Evolutionary conservation across 2,888 invertebrate species (phyloP), one percentile per base, ranked within the genome.

Genomic region (Mythimna ferrago): DNA sequence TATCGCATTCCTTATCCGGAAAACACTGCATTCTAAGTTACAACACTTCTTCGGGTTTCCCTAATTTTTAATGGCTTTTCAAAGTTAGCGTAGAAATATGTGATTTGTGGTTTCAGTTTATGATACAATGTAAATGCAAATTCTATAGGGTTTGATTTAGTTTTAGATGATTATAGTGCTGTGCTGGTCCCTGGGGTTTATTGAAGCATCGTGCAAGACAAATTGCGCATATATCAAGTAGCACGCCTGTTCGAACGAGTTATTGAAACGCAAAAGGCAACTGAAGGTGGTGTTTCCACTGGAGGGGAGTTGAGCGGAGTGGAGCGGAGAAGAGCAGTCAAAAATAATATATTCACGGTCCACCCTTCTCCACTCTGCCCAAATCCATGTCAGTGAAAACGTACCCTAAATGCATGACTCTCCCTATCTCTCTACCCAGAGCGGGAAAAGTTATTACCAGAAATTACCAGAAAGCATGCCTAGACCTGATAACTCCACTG

Each of bases 1-100:
- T 91, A 89, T 88, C 81, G 85, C 86, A 85, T 80, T 85, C 81
- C 81, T 81, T 88, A 89, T 88, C 85, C 78, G 75, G 80, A 78
- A 78, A 87, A 81, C 70, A 66, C 73, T 82, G 77, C 78, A 84
- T 85, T 73, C 68, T 73, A 73, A 86, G 71, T 81, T 70, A 75
- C 53, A 76, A 56, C 57, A 60, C n/a, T 72, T 67, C 65, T 66
- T 58, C 53, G 56, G 57, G 41, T 58, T 71, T 62, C 57, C 72
- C 67, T 76, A 68, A 80, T 80, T 76, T 83, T 80, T 78, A 73
- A 80, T 71, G 54, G 76, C 69, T 80, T 81, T 74, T 41, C 41
- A 35, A 71, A 74, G 71, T 64, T 61, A 16, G 21, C n/a, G 21
- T 66, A n/a, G 64, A 64, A 77, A 70, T 77, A 48, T 71, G 32